Evolutionary conservation across 2,888 invertebrate species (phyloP), one percentile per base, ranked within the genome.

Genomic region (Malthinus seriepunctatus): DNA sequence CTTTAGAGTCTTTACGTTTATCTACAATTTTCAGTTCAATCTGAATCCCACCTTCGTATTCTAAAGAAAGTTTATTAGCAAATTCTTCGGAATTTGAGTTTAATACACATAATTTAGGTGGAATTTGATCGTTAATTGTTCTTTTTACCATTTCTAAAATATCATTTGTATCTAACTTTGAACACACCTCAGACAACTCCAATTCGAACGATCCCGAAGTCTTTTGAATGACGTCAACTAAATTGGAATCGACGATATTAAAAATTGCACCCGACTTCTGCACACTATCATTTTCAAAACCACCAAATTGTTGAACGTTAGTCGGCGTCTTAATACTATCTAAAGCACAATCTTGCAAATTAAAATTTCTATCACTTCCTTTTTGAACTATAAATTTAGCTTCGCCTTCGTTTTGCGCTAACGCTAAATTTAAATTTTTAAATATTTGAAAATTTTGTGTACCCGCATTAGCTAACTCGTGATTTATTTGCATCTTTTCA

Each of bases 1-100:
- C 92, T 68, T 91, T 92, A 48, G 86, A 87, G 71, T 89, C 88
- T 72, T 87, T 75, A 49, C 71, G 78, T 66, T 70, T 88, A 85
- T 63, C 89, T 69, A 91, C 88, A 8, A 94, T 87, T 67, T 90
- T 87, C 70, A 95, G 78, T 71, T 93, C 93, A 32, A 94, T 92
- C 77, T 93, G 93, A 64, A 94, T 87, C 0, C 93, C 93, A 0
- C 91, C 90, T 0, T 78, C 67, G 78, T 82, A 68, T 73, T 79
- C 60, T 76, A 82, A 62, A 37, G 76, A 74, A 48, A 79, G 64
- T 56, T 76, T 69, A 51, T 70, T 69, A 32, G 65, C 61, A 8
- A 68, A 63, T 56, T 76, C 80, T 65, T 50, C 67, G 3, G 67
- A 60, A 2, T 63, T 60, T 1, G 63, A 63, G 34, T 84, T 83